Evolutionary conservation across 2,113 vertebrate species (phyloP).

Genomic region (Tor tambroides): DNA sequence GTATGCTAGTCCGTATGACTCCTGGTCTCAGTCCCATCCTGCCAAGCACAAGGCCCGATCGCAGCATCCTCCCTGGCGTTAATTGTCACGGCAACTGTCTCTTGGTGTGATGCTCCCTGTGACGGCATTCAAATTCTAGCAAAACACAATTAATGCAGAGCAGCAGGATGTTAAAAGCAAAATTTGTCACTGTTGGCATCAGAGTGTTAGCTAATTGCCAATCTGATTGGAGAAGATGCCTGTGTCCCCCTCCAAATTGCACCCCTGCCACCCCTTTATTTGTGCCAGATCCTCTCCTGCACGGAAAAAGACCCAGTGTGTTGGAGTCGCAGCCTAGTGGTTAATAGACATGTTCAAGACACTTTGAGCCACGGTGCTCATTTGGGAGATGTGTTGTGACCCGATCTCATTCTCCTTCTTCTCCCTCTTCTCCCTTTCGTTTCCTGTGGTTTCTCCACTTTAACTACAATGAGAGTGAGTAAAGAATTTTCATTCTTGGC

Average conservation of each 20-base stretch:
- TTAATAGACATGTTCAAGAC: slow-evolving; percentile 7
- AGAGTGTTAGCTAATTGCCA: slow-evolving; percentile 69
- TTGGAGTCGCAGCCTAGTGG: not conserved
- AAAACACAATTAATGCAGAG: slow-evolving; percentile 75
- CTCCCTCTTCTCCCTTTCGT: not conserved
- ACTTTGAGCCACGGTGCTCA: not conserved
- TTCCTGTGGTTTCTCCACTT: not conserved
- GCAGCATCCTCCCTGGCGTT: slow-evolving; percentile 56
- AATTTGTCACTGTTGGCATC: slow-evolving; percentile 76
- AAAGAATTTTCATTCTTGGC: not conserved
- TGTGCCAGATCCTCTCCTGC: not conserved
- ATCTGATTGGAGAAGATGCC: slow-evolving; percentile 70
- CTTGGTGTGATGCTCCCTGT: slow-evolving; percentile 65
- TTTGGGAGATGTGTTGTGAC: not conserved
- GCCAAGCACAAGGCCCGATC: slow-evolving; percentile 51
- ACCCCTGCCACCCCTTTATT: slow-evolving; percentile 19
- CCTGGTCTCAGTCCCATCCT: slow-evolving; percentile 38
- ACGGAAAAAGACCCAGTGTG: not conserved
- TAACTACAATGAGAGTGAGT: not conserved
- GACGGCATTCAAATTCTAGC: slow-evolving; percentile 65
- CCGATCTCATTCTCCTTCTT: not conserved
- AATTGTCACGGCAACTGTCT: slow-evolving; percentile 65
- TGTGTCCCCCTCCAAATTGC: slow-evolving; percentile 24
- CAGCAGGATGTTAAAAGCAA: slow-evolving; percentile 75
- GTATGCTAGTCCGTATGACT: slow-evolving; percentile 34